Conservation (phyloP, 2,888 invertebrate species). For the Acleris holmiana region DNA sequence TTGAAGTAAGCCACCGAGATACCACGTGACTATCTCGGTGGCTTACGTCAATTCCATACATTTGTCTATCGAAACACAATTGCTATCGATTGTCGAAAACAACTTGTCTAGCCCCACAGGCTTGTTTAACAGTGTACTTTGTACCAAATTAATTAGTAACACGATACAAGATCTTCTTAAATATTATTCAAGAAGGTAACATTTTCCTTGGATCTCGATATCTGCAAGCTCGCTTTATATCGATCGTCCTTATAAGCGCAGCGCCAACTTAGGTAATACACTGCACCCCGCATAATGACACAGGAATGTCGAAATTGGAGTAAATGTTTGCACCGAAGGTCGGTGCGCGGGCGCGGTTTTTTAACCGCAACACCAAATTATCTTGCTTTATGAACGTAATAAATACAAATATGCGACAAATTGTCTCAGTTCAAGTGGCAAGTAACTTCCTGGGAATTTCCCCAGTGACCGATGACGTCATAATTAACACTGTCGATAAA, state of each 20-base stretch:
- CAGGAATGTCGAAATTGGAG: slow-evolving; percentile 43
- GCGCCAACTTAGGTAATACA: slow-evolving; percentile 23
- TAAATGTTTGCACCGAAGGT: slow-evolving; percentile 56
- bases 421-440: slow-evolving; percentile 23
- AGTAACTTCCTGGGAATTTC: slow-evolving; percentile 20
- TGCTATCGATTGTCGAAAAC: too few species aligned
- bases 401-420: slow-evolving; percentile 1
- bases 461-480: slow-evolving; percentile 6
- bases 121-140: too few species aligned
- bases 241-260: slow-evolving; percentile 23
- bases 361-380: slow-evolving; percentile 22
- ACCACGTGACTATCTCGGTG: too few species aligned
- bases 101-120: too few species aligned
- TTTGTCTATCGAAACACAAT: too few species aligned
- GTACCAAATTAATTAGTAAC: too few species aligned
- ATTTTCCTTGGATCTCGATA: background rate
- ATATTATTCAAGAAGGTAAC: too few species aligned
- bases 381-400: background rate
- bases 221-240: slow-evolving; percentile 1
- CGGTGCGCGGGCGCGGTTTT: slow-evolving; percentile 48
- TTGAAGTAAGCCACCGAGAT: too few species aligned
- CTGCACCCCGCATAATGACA: slow-evolving; percentile 27
- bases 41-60: too few species aligned
- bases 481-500: slow-evolving; percentile 2
- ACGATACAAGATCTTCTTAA: too few species aligned